A percentile compares a stretch with the other conserved stretches of the same genome.
These are phyloP conservation scores for Heliconius cydno DNA, from an alignment of 2,888 invertebrate species.

Conservation along the genomic window DNA sequence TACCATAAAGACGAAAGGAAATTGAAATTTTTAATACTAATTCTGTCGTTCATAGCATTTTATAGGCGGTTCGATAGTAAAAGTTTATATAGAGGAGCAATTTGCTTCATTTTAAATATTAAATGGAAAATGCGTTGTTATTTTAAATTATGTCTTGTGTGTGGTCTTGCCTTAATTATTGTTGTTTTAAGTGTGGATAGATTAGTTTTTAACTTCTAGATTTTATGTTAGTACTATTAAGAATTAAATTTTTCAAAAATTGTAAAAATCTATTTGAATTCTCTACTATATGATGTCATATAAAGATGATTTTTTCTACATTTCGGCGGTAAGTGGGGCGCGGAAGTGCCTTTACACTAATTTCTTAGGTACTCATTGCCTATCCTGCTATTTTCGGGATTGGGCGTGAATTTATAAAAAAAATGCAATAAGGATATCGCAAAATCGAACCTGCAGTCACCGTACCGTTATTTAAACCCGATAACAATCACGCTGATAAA, in stretches of 20 bases:
- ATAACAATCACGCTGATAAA: slow-evolving; percentile 76
- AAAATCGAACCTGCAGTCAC: slow-evolving; percentile 27
- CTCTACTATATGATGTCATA: too few relatives aligned
- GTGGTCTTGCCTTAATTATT: not conserved
- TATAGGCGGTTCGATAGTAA: slow-evolving; percentile 10
- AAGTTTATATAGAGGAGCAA: slow-evolving; percentile 13
- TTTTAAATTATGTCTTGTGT: not conserved
- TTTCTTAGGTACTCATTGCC: not conserved
- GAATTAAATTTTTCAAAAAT: not conserved
- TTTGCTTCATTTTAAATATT: slow-evolving; percentile 10
- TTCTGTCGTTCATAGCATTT: slow-evolving; percentile 11
- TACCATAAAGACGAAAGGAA: not conserved
- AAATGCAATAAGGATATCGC: not conserved
- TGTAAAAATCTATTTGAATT: not conserved
- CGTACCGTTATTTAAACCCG: slow-evolving; percentile 56
- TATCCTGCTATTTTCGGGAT: not conserved
- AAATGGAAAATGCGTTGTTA: slow-evolving; percentile 5
- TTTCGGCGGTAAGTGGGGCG: too few relatives aligned
- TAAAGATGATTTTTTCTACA: too few relatives aligned
- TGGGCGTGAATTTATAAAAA: not conserved
- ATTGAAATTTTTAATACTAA: slow-evolving; percentile 10
- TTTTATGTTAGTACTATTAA: not conserved
- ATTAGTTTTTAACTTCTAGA: not conserved
- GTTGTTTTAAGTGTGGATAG: not conserved
- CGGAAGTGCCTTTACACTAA: too few relatives aligned